Evolutionary conservation across 2,888 invertebrate genomes (phyloP), one percentile per base, ranked within the genome.

Genomic region (Diarsia dahlii): DNA sequence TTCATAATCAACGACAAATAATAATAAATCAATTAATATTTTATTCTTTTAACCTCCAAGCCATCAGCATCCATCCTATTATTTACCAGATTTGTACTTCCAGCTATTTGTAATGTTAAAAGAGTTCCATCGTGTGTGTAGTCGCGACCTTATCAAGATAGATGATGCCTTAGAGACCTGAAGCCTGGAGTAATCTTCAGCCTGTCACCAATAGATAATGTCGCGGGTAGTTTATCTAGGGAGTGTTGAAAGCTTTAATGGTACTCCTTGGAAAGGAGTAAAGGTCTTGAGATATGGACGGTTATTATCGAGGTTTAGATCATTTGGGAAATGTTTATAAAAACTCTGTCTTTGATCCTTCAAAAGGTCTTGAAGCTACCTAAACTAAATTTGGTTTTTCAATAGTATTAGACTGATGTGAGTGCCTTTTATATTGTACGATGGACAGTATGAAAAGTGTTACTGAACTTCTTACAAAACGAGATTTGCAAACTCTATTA

Each of bases 161-260:
- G 76, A 85, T 84, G 74, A 75, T 66, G 60, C 85, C 72, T 58
- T n/a, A 3, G 86, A 86, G 84, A 75, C 76, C 81, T 72, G 5
- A 73, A 75, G 80, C 75, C 71, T 67, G 79, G 28, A 20, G 84
- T 76, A 81, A 85, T 86, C 79, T 86, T 67, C 63, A 8, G 52
- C n/a, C 79, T 86, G 85, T 81, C 85, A 86, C 58, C 74, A 60
- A 60, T 67, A 74, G 76, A 78, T 84, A 81, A 86, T 81, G 81
- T 76, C 72, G 60, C 45, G 23, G 65, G 28, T 63, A 58, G 54
- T 78, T 72, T 84, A 75, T 81, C 64, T 72, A 78, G 78, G 62
- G 68, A 69, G 69, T 72, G 71, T 34, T 70, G 50, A 54, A 67
- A 45, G 68, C 52, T 58, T 62, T 65, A 48, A 63, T 60, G 46